These are phyloP conservation scores for Melanotaenia duboulayi DNA, from an alignment of 2,113 vertebrate genomes.

Conservation along the genomic window DNA sequence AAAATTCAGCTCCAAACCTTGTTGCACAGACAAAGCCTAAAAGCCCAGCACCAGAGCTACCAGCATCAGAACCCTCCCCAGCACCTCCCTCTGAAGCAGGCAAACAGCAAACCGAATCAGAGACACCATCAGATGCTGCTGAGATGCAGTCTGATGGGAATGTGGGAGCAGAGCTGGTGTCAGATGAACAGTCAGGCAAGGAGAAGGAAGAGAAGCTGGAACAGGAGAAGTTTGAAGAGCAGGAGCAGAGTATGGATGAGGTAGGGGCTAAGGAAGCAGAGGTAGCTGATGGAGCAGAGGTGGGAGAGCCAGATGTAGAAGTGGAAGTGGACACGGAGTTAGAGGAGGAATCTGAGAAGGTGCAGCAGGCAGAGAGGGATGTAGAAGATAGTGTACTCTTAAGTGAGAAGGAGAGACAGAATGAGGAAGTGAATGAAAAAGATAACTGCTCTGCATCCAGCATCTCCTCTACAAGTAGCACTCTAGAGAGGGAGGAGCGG, in stretches of 20 bases:
- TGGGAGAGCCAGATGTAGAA: slow-evolving; percentile 38
- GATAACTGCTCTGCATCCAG: slow-evolving; percentile 99
- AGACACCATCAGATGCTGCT: not conserved
- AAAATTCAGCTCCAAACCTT: slow-evolving; percentile 69
- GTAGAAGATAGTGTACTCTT: slow-evolving; percentile 87
- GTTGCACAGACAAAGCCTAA: slow-evolving; percentile 56
- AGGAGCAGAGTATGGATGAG: slow-evolving; percentile 27
- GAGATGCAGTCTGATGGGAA: slow-evolving; percentile 42
- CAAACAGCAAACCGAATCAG: slow-evolving; percentile 8
- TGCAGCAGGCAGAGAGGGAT: slow-evolving; percentile 84
- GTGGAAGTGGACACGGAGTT: slow-evolving; percentile 53
- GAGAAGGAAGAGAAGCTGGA: slow-evolving; percentile 32
- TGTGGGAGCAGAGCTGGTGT: slow-evolving; percentile 16
- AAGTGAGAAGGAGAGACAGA: slow-evolving; percentile 97
- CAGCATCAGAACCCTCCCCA: slow-evolving; percentile 49
- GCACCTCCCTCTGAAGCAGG: slow-evolving; percentile 51
- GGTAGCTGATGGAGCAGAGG: slow-evolving; percentile 44
- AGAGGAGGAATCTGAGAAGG: slow-evolving; percentile 82
- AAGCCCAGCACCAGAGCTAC: slow-evolving; percentile 57
- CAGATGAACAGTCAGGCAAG: slow-evolving; percentile 25
- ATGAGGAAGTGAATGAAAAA: slow-evolving; percentile 97
- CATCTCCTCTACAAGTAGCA: slow-evolving; percentile 98
- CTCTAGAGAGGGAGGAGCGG: slow-evolving; percentile 95
- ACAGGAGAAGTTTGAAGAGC: slow-evolving; percentile 40
- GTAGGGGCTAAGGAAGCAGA: slow-evolving; percentile 59